Evolutionary conservation across 2,888 invertebrate species (phyloP), one percentile per base, ranked within the genome.

Genomic region (Torymus auratus): DNA sequence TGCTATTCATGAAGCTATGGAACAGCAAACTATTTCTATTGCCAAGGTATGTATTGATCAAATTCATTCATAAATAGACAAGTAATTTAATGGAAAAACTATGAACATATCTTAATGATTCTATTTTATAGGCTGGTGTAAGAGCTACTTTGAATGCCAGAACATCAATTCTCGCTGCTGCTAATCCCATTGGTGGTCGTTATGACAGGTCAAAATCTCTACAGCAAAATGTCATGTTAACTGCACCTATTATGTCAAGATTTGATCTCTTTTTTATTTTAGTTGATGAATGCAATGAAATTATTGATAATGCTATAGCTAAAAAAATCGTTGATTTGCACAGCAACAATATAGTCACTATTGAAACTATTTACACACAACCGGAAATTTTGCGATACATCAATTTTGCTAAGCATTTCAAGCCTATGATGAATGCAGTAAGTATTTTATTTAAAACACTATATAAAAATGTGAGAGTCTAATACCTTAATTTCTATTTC

Each of bases 1-100:
- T 7, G 99, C 99, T 65, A 99, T 99, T 85, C 99, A 99, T 92
- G 99, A 99, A 92, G 99, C 99, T 3, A 99, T 99, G 99, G 99
- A 99, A 92, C 99, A 99, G 89, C 99, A 99, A 92, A 99, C 99
- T 0, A 99, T 99, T 85, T 98, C 99, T 0, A 94, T 99, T 80
- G 99, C 99, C 0, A 99, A 99, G 93, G 97, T 94, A 85, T 41
- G 7, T 41, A 7, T 41, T 41, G 7, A 41, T 41, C 7, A 41
- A 41, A 41, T 41, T 41, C 41, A 41, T 41, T 0, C 5, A 41
- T 41, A 41, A 41, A 41, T 7, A 41, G 7, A 7, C 7, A 41
- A 41, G 41, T 41, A 41, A 41, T 41, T 41, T 7, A 41, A 41
- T 41, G 41, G 41, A 1, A 41, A 41, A 41, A 41, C 41, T 41